Conservation (phyloP, 2,888 invertebrate genomes). For the Zelleria hepariella region DNA sequence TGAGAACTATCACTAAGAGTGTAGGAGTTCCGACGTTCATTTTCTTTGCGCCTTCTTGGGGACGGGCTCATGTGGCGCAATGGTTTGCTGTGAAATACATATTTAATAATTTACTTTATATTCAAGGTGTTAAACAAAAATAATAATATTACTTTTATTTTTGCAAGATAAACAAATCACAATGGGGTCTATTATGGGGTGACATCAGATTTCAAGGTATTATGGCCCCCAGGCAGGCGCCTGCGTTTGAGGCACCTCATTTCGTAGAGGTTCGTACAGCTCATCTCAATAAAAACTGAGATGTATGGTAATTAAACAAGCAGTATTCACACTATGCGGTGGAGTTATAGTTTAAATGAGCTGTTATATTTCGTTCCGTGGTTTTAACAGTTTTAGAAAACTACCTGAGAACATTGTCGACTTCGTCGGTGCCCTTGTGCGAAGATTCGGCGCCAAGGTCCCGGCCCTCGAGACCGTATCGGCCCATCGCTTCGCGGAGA, state of each 20-base stretch:
- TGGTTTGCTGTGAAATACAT: conserved; percentile 25
- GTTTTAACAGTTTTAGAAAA: background rate
- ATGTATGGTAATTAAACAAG: no score
- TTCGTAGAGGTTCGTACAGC: no score
- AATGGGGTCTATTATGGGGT: no score
- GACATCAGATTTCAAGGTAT: no score
- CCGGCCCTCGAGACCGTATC: conserved; percentile 21
- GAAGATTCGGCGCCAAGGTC: conserved; percentile 7
- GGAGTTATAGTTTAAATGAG: no score
- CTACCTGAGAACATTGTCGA: conserved; percentile 52
- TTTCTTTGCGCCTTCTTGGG: conserved; percentile 16
- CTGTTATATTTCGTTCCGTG: no score
- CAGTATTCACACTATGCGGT: no score
- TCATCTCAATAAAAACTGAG: no score
- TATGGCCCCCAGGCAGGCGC: no score
- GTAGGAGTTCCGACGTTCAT: conserved; percentile 18
- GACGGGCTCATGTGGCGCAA: conserved; percentile 21
- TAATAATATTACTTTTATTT: background rate
- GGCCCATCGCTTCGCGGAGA: conserved; percentile 28
- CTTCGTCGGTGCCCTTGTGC: conserved; percentile 32
- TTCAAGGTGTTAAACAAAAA: background rate
- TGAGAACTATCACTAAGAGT: background rate
- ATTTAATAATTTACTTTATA: background rate
- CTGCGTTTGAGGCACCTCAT: no score
- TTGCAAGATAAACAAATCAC: no score